Conservation (phyloP, 2,113 vertebrate genomes). For the Cyphomyrus discorhynchus region DNA sequence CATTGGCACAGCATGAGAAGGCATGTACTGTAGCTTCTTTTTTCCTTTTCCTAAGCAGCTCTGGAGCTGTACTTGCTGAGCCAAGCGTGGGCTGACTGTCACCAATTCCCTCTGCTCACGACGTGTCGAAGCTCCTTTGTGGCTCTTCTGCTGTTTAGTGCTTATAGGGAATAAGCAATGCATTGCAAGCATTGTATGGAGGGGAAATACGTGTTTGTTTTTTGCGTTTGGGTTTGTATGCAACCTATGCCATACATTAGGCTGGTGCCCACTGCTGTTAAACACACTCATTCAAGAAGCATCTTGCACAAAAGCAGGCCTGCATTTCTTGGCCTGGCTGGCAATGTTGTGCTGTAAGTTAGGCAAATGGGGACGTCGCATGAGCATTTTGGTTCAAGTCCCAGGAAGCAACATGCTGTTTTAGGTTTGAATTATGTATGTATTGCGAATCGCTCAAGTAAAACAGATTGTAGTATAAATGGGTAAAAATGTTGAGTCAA, state of each 20-base stretch:
- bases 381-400: neutral
- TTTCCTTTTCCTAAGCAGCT: neutral
- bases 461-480: neutral
- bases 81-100: constrained; percentile 10
- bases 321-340: neutral
- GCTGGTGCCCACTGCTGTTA: no score
- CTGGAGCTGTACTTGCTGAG: neutral
- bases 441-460: neutral
- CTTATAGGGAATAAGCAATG: neutral
- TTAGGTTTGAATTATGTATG: neutral
- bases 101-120: neutral
- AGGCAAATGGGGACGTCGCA: neutral
- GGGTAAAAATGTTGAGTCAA: neutral
- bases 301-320: neutral
- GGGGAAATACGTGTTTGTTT: neutral
- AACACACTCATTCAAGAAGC: neutral
- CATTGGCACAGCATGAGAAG: neutral
- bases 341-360: neutral
- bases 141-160: no score
- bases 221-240: neutral
- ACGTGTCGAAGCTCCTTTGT: neutral
- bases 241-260: neutral
- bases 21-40: neutral
- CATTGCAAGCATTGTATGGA: neutral
- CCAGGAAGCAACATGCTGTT: neutral